Evolutionary conservation across 2,113 vertebrate genomes (phyloP), one percentile per base, ranked within the genome.

Genomic region (Cyanoderma ruficeps): DNA sequence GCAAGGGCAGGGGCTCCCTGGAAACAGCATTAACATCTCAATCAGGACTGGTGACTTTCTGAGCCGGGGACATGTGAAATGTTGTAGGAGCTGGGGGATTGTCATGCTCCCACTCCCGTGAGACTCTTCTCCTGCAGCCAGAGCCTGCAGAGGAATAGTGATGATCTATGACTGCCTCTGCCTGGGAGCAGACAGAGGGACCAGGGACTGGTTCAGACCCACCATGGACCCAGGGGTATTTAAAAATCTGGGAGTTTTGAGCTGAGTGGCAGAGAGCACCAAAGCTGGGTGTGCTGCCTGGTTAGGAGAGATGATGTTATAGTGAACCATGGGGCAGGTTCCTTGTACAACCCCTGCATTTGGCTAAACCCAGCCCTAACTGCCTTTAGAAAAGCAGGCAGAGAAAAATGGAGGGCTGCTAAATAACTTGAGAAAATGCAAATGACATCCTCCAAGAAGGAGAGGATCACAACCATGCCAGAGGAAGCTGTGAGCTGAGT

Each of bases 381-480:
- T 71, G 89, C 68, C 64, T 88, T 88, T 8, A 33, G 72, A 80
- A 93, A 89, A 86, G 33, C 89, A 89, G 68, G 56, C 44, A 50
- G 89, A 44, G 61, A 76, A 82, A 95, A 91, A 89, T 63, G 64
- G 93, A 94, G 76, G 7, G 3, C 47, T 70, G 96, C 64, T 90
- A 95, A 90, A 93, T 86, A 92, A 90, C 83, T 67, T 78, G 89
- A 94, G 94, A 94, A 96, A 94, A 97, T 97, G 95, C 95, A 95
- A 97, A 96, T 89, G 2, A 53, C 94, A 89, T 95, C 86, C 83
- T 91, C 89, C 89, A 68, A 70, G 88, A 65, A 87, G 76, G 89
- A 96, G 92, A 94, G 53, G 83, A 83, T 92, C 83, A 52, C 91
- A 83, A 41, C 86, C 76, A 87, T 4, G 22, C 55, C 1, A 83